These are phyloP conservation scores for Zaprionus ornatus DNA, from an alignment of 1,140 invertebrate genomes.

Conservation along the genomic window DNA sequence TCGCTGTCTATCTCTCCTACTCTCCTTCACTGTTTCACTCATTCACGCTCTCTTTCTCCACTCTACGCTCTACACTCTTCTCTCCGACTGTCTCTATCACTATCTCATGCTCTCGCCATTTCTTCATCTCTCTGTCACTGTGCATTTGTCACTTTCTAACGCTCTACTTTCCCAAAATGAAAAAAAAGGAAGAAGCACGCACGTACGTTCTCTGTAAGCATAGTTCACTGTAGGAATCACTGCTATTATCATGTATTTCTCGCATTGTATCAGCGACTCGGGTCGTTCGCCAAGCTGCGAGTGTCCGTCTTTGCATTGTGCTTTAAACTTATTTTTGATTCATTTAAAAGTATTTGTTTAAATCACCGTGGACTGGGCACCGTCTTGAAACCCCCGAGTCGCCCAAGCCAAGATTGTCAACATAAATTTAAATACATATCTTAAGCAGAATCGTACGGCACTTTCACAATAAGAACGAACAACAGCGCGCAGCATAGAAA, in stretches of 20 bases:
- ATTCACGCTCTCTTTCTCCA: constrained; percentile 9
- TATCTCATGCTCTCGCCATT: constrained; percentile 45
- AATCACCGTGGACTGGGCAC: constrained; percentile 53
- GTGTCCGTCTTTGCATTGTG: constrained; percentile 36
- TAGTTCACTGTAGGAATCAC: constrained; percentile 73
- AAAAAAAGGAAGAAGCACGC: constrained; percentile 24
- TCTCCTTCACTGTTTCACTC: constrained; percentile 3
- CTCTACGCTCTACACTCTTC: constrained; percentile 16
- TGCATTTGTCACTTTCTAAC: constrained; percentile 73
- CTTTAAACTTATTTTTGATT: constrained; percentile 74
- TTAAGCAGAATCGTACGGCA: constrained; percentile 74
- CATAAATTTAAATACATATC: constrained; percentile 70
- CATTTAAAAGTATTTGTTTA: constrained; percentile 73
- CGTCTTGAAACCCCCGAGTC: constrained; percentile 57
- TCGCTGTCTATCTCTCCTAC: neutral
- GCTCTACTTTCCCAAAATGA: constrained; percentile 61
- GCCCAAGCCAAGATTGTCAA: constrained; percentile 59
- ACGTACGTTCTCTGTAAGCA: constrained; percentile 53
- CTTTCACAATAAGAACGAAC: constrained; percentile 64
- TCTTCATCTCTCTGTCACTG: constrained; percentile 41
- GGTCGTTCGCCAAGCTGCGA: constrained; percentile 44
- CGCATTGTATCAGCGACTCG: constrained; percentile 49
- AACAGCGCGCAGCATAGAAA: constrained; percentile 67
- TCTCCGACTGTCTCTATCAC: constrained; percentile 35
- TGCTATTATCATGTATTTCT: constrained; percentile 47